Evolutionary conservation across 2,113 vertebrate genomes (phyloP).

Genomic region (Symphodus melops): DNA sequence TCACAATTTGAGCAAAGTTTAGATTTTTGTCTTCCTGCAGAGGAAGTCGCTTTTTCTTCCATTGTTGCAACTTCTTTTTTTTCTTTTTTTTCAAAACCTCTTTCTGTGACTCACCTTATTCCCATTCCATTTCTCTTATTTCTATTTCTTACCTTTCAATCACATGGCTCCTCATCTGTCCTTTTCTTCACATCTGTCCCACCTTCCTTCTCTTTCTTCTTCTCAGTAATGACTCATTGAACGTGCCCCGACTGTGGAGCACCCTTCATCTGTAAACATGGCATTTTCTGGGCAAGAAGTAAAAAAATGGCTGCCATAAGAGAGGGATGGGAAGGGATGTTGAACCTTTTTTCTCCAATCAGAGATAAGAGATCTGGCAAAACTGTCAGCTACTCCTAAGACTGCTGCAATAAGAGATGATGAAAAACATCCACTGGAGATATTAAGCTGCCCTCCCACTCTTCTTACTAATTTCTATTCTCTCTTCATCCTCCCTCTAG

Average conservation of each 20-base stretch:
- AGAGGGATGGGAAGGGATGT: slow-evolving; percentile 16
- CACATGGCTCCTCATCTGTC: slow-evolving; percentile 46
- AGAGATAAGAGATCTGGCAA: slow-evolving; percentile 44
- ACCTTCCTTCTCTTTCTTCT: slow-evolving; percentile 21
- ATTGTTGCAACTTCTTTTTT: slow-evolving; percentile 9
- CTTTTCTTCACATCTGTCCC: slow-evolving; percentile 51
- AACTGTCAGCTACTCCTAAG: slow-evolving; percentile 5
- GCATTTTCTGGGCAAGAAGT: slow-evolving; percentile 51
- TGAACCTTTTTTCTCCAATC: slow-evolving; percentile 52
- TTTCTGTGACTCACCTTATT: slow-evolving; percentile 23
- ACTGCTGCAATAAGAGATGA: neutral
- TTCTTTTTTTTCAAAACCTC: neutral
- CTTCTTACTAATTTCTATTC: slow-evolving; percentile 1
- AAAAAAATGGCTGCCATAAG: slow-evolving; percentile 36
- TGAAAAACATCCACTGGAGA: slow-evolving; percentile 41
- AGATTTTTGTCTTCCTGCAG: slow-evolving; percentile 3
- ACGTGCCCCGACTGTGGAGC: slow-evolving; percentile 59
- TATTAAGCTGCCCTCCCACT: neutral
- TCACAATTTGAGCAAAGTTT: slow-evolving; percentile 16
- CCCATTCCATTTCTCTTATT: slow-evolving; percentile 38
- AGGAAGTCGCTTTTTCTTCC: slow-evolving; percentile 1
- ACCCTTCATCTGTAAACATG: slow-evolving; percentile 61
- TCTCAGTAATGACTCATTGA: slow-evolving; percentile 51
- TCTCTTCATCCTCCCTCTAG: neutral
- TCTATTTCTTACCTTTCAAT: slow-evolving; percentile 51